A percentile compares a stretch with the other conserved stretches of the same genome.
Conservation (phyloP, 1,140 invertebrate species). For the Oncopodura yosiiana region DNA sequence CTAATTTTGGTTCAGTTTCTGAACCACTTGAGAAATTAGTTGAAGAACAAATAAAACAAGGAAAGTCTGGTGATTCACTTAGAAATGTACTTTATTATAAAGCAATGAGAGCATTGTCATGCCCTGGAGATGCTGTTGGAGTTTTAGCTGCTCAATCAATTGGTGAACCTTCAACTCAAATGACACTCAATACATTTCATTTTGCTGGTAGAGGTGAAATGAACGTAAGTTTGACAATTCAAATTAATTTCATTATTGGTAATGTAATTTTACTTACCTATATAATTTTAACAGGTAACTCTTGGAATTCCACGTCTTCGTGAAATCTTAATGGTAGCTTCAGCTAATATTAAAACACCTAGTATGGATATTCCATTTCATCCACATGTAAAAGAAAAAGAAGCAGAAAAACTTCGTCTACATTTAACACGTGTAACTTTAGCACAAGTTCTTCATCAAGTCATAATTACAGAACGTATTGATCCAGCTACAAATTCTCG, state of each 20-base stretch:
- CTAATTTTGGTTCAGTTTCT: conserved; percentile 66
- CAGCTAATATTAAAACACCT: conserved; percentile 85
- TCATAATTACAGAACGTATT: conserved; percentile 56
- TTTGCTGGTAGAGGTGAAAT: conserved; percentile 99
- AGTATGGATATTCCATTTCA: conserved; percentile 85
- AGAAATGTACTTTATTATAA: conserved; percentile 65
- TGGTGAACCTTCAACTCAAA: conserved; percentile 98
- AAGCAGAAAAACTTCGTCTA: conserved; percentile 56
- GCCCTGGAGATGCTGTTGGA: conserved; percentile 93
- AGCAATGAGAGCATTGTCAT: conserved; percentile 61
- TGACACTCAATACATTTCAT: conserved; percentile 99
- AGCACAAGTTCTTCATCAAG: conserved; percentile 63
- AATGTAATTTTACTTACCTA: too few species aligned
- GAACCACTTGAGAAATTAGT: conserved; percentile 62
- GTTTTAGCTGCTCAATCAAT: conserved; percentile 88
- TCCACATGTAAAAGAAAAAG: conserved; percentile 40
- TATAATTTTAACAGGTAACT: too few species aligned
- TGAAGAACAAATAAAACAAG: conserved; percentile 45
- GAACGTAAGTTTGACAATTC: too few species aligned
- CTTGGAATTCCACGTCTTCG: conserved; percentile 89
- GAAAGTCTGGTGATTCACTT: conserved; percentile 40
- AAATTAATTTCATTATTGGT: too few species aligned
- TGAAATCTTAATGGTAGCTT: conserved; percentile 95
- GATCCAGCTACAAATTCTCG: conserved; percentile 37
- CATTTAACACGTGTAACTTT: conserved; percentile 67